A percentile compares a stretch with the other conserved stretches of the same genome.
These are phyloP conservation scores for Choreutis nemorana DNA, from an alignment of 2,888 invertebrate species.

Conservation along the genomic window DNA sequence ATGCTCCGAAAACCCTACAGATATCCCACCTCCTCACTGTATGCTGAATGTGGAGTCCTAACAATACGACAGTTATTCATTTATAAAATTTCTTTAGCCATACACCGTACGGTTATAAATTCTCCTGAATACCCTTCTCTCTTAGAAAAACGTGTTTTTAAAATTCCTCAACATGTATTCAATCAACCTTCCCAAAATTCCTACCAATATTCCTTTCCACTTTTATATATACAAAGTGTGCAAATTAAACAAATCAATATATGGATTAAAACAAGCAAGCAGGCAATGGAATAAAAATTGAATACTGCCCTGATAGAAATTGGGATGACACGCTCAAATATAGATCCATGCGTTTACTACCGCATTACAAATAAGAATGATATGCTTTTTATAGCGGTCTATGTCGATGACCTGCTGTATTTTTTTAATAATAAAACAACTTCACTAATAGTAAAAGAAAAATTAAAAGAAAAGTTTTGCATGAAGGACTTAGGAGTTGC, in stretches of 20 bases:
- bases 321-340: slow-evolving; percentile 9
- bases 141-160: too few relatives aligned
- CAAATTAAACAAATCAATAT: slow-evolving; percentile 12
- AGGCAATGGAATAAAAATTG: slow-evolving; percentile 14
- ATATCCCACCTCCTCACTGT: too few relatives aligned
- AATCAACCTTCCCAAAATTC: too few relatives aligned
- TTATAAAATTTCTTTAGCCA: too few relatives aligned
- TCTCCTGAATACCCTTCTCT: too few relatives aligned
- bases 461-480: slow-evolving; percentile 6
- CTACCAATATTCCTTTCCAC: too few relatives aligned
- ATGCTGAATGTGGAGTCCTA: too few relatives aligned
- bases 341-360: slow-evolving; percentile 10
- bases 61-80: too few relatives aligned
- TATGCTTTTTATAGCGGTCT: slow-evolving; percentile 10
- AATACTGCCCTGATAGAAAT: slow-evolving; percentile 7
- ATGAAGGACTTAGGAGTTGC: slow-evolving; percentile 10
- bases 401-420: slow-evolving; percentile 13
- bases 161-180: too few relatives aligned
- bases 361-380: slow-evolving; percentile 3
- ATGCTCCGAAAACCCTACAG: too few relatives aligned
- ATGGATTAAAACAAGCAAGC: slow-evolving; percentile 15
- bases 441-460: slow-evolving; percentile 7
- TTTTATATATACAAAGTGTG: slow-evolving; percentile 16
- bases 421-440: neutral
- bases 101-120: too few relatives aligned